Evolutionary conservation across 2,113 vertebrate species (phyloP), one percentile per base, ranked within the genome.

Genomic region (Zootoca vivipara): DNA sequence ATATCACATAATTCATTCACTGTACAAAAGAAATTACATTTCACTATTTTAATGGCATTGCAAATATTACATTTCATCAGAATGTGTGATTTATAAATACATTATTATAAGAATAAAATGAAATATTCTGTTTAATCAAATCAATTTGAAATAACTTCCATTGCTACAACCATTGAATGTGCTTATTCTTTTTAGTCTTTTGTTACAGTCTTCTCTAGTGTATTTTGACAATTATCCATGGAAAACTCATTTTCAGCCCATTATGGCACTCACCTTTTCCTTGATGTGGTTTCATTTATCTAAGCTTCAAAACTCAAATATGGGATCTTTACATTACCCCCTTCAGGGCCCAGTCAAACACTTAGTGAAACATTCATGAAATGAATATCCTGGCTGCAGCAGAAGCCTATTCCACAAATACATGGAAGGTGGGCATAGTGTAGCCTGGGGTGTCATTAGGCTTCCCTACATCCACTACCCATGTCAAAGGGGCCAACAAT

Each of bases 81-180:
- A 52, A 89, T 82, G 91, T 92, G 87, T 89, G 85, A 94, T 94
- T 85, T 94, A 89, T 86, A 85, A 94, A 95, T 95, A 94, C 22
- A 95, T 95, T 95, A 95, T 95, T 94, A 92, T 94, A 95, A 90
- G n/a, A 87, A 82, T 78, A 78, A 92, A 95, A 94, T 93, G 79
- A 93, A 95, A 94, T 94, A 94, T 92, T 92, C 92, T 92, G 69
- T 94, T 95, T 95, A 92, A 95, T 92, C 87, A 89, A 92, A 91
- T 2, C 28, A 35, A 92, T 89, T 92, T 85, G 13, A 88, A 93
- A 75, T 75, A 92, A 87, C 35, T 86, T 93, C n/a, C 46, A 69
- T 69, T 79, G 89, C 7, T 4, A 1, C 86, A 89, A 90, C 85
- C 0, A 1, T 73, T 87, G 89, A 92, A 1, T 5, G 3, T 4